Base-by-base conservation (phyloP, 2,113 vertebrate species). In the Cynopterus brachyotis region DNA sequence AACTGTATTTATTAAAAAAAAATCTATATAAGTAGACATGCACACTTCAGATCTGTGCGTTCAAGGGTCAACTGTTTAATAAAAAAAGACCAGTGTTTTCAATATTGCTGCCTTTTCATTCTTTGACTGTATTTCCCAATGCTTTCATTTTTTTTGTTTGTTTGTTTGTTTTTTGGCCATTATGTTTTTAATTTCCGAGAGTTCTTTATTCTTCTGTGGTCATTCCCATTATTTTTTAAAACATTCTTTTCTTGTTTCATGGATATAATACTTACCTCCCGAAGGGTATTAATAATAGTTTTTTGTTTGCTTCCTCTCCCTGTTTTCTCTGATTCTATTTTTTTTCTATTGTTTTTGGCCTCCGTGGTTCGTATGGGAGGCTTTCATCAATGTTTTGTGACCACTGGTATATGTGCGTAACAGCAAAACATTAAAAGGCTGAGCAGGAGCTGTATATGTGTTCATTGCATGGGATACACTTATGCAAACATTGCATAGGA, bases 181-280 rank as follows among this genome's bases (percentile, higher is more conserved):
- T 2, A 28, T 59, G 10, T 78, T 95, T 76, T 90, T 85, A 69
- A 92, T 87, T 94, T 94, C 75, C 4, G 87, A 80, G 53, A 42
- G 26, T 45, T 40, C 42, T 80, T 85, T 85, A 10, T 83, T 94
- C 60, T 60, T 73, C 90, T 87, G 11, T 32, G 53, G 62, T 66
- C 69, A 16, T 42, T 82, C 45, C 59, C 90, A 85, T 59, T 81
- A 60, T 81, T 89, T 96, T 90, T 75, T 20, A 82, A 91, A 86
- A 57, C 13, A 78, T 78, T 8, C 47, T 81, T 4, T 75, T 93
- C 40, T 91, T 93, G 42, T 93, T 83, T 95, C 76, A 89, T 62
- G 76, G 47, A 84, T 30, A 10, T n/a, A 60, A 9, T 79, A 37
- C 24, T 94, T 91, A 66, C 72, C 53, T 91, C 22, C 42, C 16